Percentiles rank a stretch among this genome's conserved stretches.
These are phyloP conservation scores for Mionectes olivaceus DNA, from an alignment of 2,797 vertebrate genomes.

Conservation along the genomic window DNA sequence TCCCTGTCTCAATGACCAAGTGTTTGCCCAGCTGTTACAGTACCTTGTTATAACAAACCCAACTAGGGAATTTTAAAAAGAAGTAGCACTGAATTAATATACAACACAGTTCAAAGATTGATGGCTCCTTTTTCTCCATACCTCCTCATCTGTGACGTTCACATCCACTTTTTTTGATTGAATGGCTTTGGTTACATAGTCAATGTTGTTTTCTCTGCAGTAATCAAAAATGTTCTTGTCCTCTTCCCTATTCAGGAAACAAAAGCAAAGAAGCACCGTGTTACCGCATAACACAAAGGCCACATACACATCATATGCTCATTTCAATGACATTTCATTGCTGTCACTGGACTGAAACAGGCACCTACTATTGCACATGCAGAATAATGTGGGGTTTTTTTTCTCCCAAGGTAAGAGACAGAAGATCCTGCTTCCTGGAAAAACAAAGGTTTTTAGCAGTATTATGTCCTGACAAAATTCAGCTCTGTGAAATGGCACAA, in stretches of 20 bases:
- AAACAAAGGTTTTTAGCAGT: not conserved
- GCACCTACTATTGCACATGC: not conserved
- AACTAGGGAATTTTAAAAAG: not conserved
- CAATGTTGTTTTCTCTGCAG: conserved; percentile 98
- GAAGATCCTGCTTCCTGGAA: not conserved
- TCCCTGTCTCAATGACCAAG: not conserved
- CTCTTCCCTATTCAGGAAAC: conserved; percentile 88
- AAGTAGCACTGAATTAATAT: not conserved
- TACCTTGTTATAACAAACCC: not conserved
- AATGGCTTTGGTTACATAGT: conserved; percentile 90
- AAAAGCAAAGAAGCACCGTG: conserved; percentile 20
- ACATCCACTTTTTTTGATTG: conserved; percentile 89
- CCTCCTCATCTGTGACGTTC: conserved; percentile 94
- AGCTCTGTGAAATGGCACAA: not conserved
- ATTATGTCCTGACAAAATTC: not conserved
- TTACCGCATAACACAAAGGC: conserved; percentile 47
- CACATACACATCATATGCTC: not conserved
- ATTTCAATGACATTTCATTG: not conserved
- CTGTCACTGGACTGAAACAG: not conserved
- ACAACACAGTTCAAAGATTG: not conserved
- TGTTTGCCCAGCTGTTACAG: not conserved
- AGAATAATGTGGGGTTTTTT: not conserved
- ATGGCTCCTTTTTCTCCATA: conserved; percentile 71
- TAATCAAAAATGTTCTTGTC: conserved; percentile 99
- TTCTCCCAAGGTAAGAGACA: not conserved